phyloP scores from a whole-genome alignment of 2,888 invertebrate genomes.

The Dastarcus helophoroides region DNA sequence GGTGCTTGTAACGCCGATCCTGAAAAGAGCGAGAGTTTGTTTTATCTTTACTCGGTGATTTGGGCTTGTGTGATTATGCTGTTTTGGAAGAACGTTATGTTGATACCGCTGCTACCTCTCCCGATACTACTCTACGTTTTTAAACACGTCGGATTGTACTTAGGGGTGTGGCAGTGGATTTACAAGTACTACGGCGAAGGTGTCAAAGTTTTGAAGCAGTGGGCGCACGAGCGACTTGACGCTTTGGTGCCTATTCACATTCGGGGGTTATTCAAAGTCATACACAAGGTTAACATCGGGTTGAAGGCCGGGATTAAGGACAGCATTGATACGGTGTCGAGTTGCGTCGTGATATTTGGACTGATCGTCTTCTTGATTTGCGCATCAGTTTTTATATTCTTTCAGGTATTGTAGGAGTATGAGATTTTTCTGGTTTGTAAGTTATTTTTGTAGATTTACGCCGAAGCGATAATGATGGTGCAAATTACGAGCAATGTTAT shows the following conservation, averaged over 20 bases:
- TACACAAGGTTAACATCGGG: conserved; percentile 50
- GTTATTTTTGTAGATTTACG: conserved; percentile 62
- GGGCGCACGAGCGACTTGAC: conserved; percentile 54
- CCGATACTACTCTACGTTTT: conserved; percentile 62
- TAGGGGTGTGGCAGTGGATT: conserved; percentile 43
- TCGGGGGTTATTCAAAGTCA: conserved; percentile 61
- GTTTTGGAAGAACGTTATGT: conserved; percentile 78
- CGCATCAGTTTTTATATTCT: conserved; percentile 68
- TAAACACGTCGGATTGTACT: conserved; percentile 42
- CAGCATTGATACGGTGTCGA: conserved; percentile 77
- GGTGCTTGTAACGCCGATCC: too few relatives aligned
- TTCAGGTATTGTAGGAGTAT: conserved; percentile 53
- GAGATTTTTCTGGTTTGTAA: background rate
- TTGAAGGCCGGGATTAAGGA: conserved; percentile 54
- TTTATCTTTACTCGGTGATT: conserved; percentile 65
- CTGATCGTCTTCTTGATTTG: conserved; percentile 69
- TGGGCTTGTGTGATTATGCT: conserved; percentile 76
- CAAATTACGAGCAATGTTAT: conserved; percentile 79
- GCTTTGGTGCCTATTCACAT: conserved; percentile 67
- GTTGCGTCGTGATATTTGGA: conserved; percentile 75
- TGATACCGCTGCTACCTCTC: conserved; percentile 63
- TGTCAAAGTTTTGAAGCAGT: conserved; percentile 34
- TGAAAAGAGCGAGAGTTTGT: conserved; percentile 47
- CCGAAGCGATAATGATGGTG: conserved; percentile 85
- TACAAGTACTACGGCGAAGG: conserved; percentile 26